phyloP scores from a whole-genome alignment of 2,888 invertebrate species.

The Exocentrus adspersus region DNA sequence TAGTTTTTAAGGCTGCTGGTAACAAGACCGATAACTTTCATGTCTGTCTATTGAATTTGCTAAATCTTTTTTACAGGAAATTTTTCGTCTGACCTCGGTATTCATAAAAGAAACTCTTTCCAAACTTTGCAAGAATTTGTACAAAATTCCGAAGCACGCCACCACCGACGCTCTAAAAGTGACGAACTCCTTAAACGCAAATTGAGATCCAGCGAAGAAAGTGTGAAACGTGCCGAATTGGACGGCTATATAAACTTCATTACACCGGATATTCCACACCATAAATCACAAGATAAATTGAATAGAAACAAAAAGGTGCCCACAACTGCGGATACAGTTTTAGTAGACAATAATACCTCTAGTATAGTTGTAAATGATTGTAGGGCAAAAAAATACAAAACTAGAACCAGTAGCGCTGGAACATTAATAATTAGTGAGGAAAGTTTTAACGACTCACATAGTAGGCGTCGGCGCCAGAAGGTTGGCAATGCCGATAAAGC shows the following conservation, averaged over 20 bases:
- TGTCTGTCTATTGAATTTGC: neutral
- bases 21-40: too few relatives aligned
- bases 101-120: constrained; percentile 5
- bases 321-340: constrained; percentile 41
- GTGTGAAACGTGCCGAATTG: constrained; percentile 53
- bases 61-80: constrained; percentile 15
- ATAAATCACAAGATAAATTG: constrained; percentile 29
- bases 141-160: constrained; percentile 22
- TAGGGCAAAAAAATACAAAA: constrained; percentile 59
- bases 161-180: constrained; percentile 51
- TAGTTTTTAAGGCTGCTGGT: too few relatives aligned
- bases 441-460: constrained; percentile 54
- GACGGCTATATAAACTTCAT: constrained; percentile 58
- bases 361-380: constrained; percentile 44
- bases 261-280: constrained; percentile 36
- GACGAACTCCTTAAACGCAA: constrained; percentile 55
- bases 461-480: constrained; percentile 40
- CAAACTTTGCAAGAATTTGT: constrained; percentile 25
- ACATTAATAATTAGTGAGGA: constrained; percentile 67
- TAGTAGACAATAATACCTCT: constrained; percentile 39
- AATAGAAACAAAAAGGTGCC: constrained; percentile 35
- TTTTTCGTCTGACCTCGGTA: neutral
- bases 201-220: constrained; percentile 52
- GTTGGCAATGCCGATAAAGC: constrained; percentile 34
- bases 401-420: constrained; percentile 67